These are phyloP conservation scores for Glyptemys insculpta DNA, from an alignment of 2,797 vertebrate species.

Conservation along the genomic window DNA sequence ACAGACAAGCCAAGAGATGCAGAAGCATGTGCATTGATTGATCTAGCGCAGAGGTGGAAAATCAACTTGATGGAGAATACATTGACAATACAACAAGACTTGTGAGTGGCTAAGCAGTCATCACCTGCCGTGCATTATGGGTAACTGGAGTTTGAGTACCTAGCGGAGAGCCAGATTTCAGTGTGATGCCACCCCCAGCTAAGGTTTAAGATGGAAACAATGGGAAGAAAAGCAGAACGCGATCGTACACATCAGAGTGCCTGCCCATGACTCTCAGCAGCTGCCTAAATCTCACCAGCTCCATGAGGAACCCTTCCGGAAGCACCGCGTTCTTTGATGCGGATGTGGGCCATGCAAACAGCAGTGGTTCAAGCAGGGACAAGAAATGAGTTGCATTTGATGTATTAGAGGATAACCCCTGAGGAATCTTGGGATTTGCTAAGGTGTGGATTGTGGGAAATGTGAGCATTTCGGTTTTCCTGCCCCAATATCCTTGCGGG, in stretches of 20 bases:
- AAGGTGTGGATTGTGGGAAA: background rate
- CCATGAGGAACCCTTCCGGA: background rate
- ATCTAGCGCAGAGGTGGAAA: background rate
- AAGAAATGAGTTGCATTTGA: background rate
- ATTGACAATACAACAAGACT: background rate
- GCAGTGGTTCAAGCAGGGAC: background rate
- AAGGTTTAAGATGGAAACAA: background rate
- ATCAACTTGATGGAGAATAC: slow-evolving; percentile 31
- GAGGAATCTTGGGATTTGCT: background rate
- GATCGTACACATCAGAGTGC: background rate
- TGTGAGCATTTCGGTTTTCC: background rate
- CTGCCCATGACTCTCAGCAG: background rate
- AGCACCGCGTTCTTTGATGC: fast-evolving
- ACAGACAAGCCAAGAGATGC: slow-evolving; percentile 24
- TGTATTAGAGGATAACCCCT: background rate
- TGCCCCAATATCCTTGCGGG: background rate
- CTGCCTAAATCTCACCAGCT: background rate
- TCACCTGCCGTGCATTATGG: slow-evolving; percentile 34
- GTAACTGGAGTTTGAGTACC: slow-evolving; percentile 27
- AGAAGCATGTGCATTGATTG: background rate
- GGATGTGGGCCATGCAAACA: background rate
- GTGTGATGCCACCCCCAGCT: background rate
- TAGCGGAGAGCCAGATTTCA: background rate
- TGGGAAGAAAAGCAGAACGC: background rate
- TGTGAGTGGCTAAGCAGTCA: slow-evolving; percentile 28